Percentiles rank a stretch among this genome's conserved stretches.
Conservation (phyloP, 2,113 vertebrate genomes). For the Potamarius usumacintae region DNA sequence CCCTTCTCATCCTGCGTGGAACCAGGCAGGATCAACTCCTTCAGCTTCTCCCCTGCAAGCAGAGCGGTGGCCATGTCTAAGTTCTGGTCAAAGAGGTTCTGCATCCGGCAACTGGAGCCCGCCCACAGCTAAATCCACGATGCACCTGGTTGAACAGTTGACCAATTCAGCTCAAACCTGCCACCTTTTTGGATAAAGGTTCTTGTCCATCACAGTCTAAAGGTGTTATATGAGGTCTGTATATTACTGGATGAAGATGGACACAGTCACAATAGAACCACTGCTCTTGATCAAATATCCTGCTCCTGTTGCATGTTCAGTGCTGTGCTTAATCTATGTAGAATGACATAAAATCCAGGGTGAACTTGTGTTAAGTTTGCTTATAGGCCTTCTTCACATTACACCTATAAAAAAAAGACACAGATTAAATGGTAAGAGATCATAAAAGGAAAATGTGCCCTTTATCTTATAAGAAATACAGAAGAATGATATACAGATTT, state of each 20-base stretch:
- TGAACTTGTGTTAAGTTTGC: neutral
- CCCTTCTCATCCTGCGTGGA: conserved; percentile 91
- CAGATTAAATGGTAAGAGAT: conserved; percentile 1
- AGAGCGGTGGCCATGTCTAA: conserved; percentile 99
- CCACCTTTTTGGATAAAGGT: conserved; percentile 28
- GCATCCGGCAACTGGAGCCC: conserved; percentile 76
- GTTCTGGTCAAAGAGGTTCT: conserved; percentile 96
- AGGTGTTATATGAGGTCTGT: conserved; percentile 24
- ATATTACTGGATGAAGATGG: conserved; percentile 6
- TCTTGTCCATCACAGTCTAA: conserved; percentile 8
- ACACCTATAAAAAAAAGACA: conserved; percentile 10
- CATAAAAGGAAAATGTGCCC: neutral
- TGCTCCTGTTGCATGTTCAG: neutral
- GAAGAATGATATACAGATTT: neutral
- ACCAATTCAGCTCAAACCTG: conserved; percentile 29
- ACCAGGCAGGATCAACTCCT: conserved; percentile 94
- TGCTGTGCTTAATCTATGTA: conserved; percentile 19
- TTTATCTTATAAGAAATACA: neutral
- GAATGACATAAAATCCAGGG: neutral
- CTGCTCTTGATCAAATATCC: neutral
- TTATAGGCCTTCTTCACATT: neutral
- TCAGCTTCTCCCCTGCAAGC: conserved; percentile 96
- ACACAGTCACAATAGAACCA: conserved; percentile 30
- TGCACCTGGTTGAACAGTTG: conserved; percentile 33
- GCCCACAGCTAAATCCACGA: conserved; percentile 50